Base-by-base conservation (phyloP, 2,113 vertebrate genomes). In the Spermophilus dauricus region DNA sequence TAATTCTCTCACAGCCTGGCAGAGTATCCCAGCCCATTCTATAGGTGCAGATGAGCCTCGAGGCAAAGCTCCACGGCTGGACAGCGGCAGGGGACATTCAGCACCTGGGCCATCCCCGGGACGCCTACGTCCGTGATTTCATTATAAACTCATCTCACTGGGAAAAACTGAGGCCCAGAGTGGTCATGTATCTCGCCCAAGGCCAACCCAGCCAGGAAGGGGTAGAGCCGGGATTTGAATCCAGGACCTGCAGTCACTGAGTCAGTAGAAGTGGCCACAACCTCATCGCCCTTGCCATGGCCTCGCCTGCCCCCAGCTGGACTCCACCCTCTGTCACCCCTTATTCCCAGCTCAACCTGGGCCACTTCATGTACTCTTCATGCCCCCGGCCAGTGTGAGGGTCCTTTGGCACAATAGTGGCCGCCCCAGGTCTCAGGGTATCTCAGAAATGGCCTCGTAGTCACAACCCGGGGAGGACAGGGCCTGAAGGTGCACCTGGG, bases 1-100 rank as follows among this genome's bases (percentile, higher is more conserved):
- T 5, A 5, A 16, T 16, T 1, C 75, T 51, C 17, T 89, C 51
- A 11, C 7, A 9, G 3, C 0, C 1, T 1, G 9, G 28, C 26
- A 1, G 2, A 0, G 16, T 45, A 45, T 0, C 2, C 13, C 51
- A 18, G 37, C 37, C 72, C 8, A 39, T 18, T 65, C 30, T 65
- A 18, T 3, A 53, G 42, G 4, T 39, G 56, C 34, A 42, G 16
- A 32, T 9, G 78, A 39, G 42, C 24, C 28, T 48, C 14, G 32
- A 8, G 63, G 26, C 83, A 10, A 13, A 24, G 24, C 28, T 34
- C 37, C 72, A 18, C 2, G 34, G 76, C 39, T 30, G 28, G 20
- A 20, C 24, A 42, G 34, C 3, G 4, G 37, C 26, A 17, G 20
- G 13, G 56, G 4, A 34, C n/a, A 34, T 42, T 45, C 45, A 17